Base-by-base conservation (phyloP, 1,140 invertebrate genomes). In the Macrobrachium nipponense region DNA sequence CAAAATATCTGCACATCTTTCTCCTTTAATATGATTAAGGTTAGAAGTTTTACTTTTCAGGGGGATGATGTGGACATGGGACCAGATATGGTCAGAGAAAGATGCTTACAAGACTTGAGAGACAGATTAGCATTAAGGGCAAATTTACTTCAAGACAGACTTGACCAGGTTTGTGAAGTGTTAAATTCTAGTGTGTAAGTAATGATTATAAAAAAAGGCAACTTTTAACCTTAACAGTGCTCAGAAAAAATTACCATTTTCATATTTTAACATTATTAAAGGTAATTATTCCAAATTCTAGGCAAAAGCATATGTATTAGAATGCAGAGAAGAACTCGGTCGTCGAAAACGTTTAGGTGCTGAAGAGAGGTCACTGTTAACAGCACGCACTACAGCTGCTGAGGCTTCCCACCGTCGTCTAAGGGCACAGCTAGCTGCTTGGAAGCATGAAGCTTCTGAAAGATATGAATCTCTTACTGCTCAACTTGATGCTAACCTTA, bases 91-190 rank as follows among this genome's bases (percentile, higher is more conserved):
- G 83, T 86, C 23, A 23, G 66, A 43, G 83, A 86, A 43, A 64
- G 83, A 20, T 86, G 83, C 59, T 77, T 86, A 12, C 75, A 86
- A 20, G 83, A 86, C 83, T 66, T 86, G 5, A 58, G 77, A 17
- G 83, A 86, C 10, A 60, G 83, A 70, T 77, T 86, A 23, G 83
- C 83, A 61, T 66, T 86, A 51, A 79, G 83, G 70, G 83, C 83
- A 64, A 86, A 86, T 64, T 75, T 86, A 20, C 66, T 86, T 10
- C 83, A 86, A 36, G 83, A 86, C 36, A 79, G 64, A 73, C 83
- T 86, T n/a, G 83, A 86, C 66, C 73, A 86, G 76, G 83, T 86
- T 36, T 36, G 27, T 36, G 27, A 36, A 36, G 27, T 36, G 1
- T 36, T 1, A 36, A 1, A 36, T 36, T 36, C 27, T 36, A 36